Base-by-base conservation (phyloP, 2,888 invertebrate species). In the Drosophila anomelani region DNA sequence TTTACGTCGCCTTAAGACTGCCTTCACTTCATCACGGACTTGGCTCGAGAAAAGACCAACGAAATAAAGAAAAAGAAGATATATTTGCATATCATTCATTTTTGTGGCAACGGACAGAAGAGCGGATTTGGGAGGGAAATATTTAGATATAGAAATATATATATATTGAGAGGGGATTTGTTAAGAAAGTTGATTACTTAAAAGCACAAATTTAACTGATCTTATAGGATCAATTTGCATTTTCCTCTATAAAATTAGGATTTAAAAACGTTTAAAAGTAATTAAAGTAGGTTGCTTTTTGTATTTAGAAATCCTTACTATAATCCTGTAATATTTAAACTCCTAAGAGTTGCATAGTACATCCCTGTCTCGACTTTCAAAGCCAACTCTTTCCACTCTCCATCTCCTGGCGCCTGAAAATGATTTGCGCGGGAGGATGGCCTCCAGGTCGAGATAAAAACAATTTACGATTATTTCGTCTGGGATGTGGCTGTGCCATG, bases 391-490 rank as follows among this genome's bases (percentile, higher is more conserved):
- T 56, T 56, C 15, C 58, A 38, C 49, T 26, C 34, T 15, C n/a
- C 20, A 7, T 20, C 57, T 76, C 60, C 56, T 61, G 73, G 47
- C 54, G 49, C 51, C 67, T 47, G 58, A 47, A 84, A 78, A 78
- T 87, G 78, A 81, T 78, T 83, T 74, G 88, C 58, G 55, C 67
- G 79, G 88, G 84, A 66, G 82, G 4, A 26, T 26, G 26, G 75
- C 60, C 64, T 47, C 20, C 53, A 23, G 23, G 20, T 3, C 26
- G 26, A 58, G 64, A 54, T 46, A 20, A 59, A 64, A 72, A 71
- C 74, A 83, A 84, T 84, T 84, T 84, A 84, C 77, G 88, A 85
- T 88, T 84, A 88, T 88, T 80, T 83, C 41, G 88, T 83, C 84
- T 86, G 82, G 54, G 56, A 44, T 68, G 55, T 67, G 54, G 51